A percentile compares a stretch with the other conserved stretches of the same genome.
Conservation (phyloP, 2,113 vertebrate genomes). For the Albula glossodonta region DNA sequence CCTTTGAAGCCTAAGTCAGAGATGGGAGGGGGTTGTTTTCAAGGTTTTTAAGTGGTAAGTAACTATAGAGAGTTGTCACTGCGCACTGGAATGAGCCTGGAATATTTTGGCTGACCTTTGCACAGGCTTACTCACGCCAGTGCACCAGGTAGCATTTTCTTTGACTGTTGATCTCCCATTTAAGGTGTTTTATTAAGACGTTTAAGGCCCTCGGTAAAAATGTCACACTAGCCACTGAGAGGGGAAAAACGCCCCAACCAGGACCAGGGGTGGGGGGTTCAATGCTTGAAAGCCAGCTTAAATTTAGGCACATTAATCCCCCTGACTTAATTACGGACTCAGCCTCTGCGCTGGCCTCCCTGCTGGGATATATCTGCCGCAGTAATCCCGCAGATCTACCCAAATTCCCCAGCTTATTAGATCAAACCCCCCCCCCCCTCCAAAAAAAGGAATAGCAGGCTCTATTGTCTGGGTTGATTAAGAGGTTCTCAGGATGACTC, state of each 20-base stretch:
- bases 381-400: conserved; percentile 67
- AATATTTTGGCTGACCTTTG: background rate
- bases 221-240: conserved; percentile 54
- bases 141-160: background rate
- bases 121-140: background rate
- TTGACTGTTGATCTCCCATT: background rate
- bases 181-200: conserved; percentile 54
- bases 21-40: background rate
- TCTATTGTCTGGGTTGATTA: conserved; percentile 75
- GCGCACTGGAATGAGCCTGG: background rate
- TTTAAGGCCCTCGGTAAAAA: conserved; percentile 50
- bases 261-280: conserved; percentile 35
- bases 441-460: conserved; percentile 53
- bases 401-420: conserved; percentile 61
- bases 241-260: conserved; percentile 44
- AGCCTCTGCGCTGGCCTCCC: conserved; percentile 28
- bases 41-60: background rate
- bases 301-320: conserved; percentile 48
- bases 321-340: conserved; percentile 22
- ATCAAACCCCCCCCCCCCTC: conserved; percentile 48
- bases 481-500: conserved; percentile 71
- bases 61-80: background rate
- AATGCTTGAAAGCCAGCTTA: conserved; percentile 47
- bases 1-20: conserved; percentile 14
- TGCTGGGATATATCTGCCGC: conserved; percentile 55